Percentiles rank a stretch among this genome's conserved stretches.
Evolutionary conservation across 2,113 vertebrate species (phyloP).

Genomic region (Etheostoma cragini): DNA sequence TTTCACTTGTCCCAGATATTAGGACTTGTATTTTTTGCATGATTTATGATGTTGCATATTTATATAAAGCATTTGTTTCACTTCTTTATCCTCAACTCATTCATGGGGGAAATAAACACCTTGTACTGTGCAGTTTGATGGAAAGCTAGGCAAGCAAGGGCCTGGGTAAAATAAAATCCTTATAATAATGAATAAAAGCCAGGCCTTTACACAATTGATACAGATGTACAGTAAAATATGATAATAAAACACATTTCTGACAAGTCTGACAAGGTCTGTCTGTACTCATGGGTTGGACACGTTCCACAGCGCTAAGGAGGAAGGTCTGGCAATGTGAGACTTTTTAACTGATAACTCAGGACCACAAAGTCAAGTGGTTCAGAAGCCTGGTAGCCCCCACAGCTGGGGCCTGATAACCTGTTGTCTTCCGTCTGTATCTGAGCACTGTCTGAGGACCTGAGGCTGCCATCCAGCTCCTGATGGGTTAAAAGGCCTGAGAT

Average conservation of each 20-base stretch:
- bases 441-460: constrained; percentile 17
- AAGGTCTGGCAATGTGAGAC: no score
- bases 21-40: constrained; percentile 46
- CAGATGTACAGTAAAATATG: background rate
- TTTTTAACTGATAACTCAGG: constrained; percentile 8
- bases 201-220: background rate
- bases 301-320: background rate
- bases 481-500: background rate
- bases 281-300: background rate
- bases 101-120: background rate
- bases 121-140: background rate
- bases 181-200: no score
- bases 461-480: background rate
- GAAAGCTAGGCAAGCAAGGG: background rate
- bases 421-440: background rate
- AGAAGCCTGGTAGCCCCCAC: background rate
- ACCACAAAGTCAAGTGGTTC: background rate
- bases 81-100: background rate
- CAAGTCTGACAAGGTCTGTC: background rate
- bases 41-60: background rate
- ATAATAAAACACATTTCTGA: background rate
- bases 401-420: constrained; percentile 14
- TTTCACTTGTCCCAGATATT: constrained; percentile 38
- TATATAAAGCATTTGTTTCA: background rate
- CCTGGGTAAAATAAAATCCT: background rate